Conservation (phyloP, 2,797 vertebrate genomes). For the Carapus acus region DNA sequence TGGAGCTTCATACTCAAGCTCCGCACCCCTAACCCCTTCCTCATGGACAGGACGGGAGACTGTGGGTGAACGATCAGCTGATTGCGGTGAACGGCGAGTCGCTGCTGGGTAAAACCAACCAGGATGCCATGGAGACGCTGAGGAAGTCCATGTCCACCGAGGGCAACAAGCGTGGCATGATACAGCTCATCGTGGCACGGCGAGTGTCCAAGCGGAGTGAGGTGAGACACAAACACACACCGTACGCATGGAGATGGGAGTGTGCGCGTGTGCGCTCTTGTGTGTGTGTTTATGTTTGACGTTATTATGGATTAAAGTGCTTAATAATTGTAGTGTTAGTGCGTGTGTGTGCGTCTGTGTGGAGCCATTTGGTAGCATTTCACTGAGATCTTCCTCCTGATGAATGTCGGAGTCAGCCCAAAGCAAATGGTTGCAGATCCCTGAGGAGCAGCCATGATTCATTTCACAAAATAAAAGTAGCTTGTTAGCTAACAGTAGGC, state of each 20-base stretch:
- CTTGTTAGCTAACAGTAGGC: constrained; percentile 26
- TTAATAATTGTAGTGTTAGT: not conserved
- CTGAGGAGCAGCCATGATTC: constrained; percentile 17
- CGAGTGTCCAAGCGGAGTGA: constrained; percentile 80
- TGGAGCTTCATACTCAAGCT: no score
- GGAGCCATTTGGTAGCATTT: not conserved
- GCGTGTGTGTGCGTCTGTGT: not conserved
- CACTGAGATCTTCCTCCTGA: not conserved
- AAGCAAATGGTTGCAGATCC: constrained; percentile 22
- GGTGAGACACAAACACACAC: constrained; percentile 70
- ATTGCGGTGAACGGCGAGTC: constrained; percentile 95
- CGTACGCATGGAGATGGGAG: no score
- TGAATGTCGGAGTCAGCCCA: constrained; percentile 9
- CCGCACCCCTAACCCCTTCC: no score
- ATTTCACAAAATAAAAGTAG: constrained; percentile 38
- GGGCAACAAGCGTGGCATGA: constrained; percentile 92
- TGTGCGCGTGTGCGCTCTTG: no score
- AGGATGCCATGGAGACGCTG: constrained; percentile 96
- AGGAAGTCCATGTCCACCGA: constrained; percentile 94
- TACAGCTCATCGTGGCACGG: constrained; percentile 92
- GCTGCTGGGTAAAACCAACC: constrained; percentile 91
- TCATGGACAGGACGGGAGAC: constrained; percentile 82
- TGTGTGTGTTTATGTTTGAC: no score
- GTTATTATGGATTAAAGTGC: not conserved
- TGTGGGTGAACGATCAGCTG: constrained; percentile 91